These are phyloP conservation scores for Pseudomyrmex dendroicus DNA, from an alignment of 1,140 invertebrate species.

Conservation along the genomic window DNA sequence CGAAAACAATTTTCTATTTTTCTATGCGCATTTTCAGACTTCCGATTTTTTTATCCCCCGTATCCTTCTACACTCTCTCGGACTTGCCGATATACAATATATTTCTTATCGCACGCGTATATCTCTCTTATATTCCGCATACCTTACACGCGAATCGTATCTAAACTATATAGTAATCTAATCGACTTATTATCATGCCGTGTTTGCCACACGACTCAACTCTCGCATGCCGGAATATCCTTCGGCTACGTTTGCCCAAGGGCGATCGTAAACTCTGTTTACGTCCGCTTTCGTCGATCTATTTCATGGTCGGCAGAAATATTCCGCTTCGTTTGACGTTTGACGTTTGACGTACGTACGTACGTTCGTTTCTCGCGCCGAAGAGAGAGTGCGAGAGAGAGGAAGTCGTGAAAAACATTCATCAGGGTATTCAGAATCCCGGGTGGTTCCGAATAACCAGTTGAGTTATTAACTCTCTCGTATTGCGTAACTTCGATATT, in stretches of 20 bases:
- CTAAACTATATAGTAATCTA: not conserved
- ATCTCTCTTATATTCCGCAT: not conserved
- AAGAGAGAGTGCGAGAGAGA: not conserved
- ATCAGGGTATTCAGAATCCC: not conserved
- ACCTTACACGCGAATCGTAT: not conserved
- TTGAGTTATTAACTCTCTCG: not conserved
- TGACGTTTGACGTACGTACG: not conserved
- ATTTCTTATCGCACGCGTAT: not conserved
- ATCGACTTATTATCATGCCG: slow-evolving; percentile 13
- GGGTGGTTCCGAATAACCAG: not conserved
- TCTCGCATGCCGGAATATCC: slow-evolving; percentile 11
- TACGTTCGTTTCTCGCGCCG: no score
- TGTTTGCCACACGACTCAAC: not conserved
- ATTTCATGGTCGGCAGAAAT: not conserved
- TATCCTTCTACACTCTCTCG: not conserved
- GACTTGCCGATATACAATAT: no score
- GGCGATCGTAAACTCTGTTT: slow-evolving; percentile 21
- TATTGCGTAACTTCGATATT: not conserved
- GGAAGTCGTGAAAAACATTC: slow-evolving; percentile 6
- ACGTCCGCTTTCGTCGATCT: not conserved
- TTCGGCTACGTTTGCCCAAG: not conserved
- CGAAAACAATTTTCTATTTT: slow-evolving; percentile 70
- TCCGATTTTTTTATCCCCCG: not conserved
- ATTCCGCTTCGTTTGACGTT: slow-evolving; percentile 12
- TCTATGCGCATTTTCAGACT: slow-evolving; percentile 54